Conservation (phyloP, 2,888 invertebrate species). For the Cenopis cana region DNA sequence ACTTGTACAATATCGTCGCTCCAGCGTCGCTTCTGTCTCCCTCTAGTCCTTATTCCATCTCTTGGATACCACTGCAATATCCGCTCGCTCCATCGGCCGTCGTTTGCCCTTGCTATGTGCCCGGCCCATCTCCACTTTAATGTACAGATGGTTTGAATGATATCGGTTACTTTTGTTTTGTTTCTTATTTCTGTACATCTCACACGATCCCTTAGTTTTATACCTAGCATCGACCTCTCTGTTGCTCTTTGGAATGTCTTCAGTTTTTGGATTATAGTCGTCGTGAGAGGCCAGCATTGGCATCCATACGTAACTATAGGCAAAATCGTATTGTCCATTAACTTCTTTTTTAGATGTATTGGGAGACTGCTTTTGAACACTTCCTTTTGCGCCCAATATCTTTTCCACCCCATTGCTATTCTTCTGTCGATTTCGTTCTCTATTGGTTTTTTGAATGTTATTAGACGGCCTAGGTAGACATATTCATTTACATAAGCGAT, state of each 20-base stretch:
- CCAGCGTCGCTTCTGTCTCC: too few relatives aligned
- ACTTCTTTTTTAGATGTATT: not conserved
- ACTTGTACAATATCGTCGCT: not conserved
- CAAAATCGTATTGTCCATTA: too few relatives aligned
- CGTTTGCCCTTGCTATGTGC: not conserved
- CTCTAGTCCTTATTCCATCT: not conserved
- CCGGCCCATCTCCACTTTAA: constrained; percentile 1
- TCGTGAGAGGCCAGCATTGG: too few relatives aligned
- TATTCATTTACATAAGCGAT: not conserved
- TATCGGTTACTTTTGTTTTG: not conserved
- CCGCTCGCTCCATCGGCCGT: not conserved
- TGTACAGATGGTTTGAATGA: not conserved
- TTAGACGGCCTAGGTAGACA: not conserved
- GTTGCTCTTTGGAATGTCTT: constrained; percentile 2
- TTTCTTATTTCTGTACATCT: constrained; percentile 4
- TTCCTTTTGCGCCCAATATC: not conserved
- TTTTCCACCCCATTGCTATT: not conserved
- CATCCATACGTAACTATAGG: too few relatives aligned
- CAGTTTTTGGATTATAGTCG: not conserved
- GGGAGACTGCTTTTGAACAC: not conserved
- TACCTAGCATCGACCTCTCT: not conserved
- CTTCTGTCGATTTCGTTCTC: not conserved
- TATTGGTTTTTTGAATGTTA: not conserved
- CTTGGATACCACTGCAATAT: not conserved
- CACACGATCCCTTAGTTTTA: not conserved